Evolutionary conservation across 2,888 invertebrate genomes (phyloP).

Genomic region (Megastigmus dorsalis): DNA sequence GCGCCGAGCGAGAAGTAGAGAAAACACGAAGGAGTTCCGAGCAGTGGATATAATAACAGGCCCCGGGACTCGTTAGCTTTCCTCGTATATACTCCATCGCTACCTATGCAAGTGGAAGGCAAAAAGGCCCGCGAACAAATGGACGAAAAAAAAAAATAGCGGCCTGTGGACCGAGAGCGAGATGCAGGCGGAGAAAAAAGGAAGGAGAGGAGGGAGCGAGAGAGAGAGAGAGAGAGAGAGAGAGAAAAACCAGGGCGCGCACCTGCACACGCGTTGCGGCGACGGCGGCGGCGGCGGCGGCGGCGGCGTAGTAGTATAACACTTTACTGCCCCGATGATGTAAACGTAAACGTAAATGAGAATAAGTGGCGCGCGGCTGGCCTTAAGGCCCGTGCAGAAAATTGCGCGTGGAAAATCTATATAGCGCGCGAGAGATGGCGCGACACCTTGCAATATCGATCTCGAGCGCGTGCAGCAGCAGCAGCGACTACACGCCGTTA

Average conservation of each 20-base stretch:
- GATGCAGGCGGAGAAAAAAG: constrained; percentile 24
- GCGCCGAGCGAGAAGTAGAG: constrained; percentile 49
- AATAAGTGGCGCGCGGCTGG: constrained; percentile 67
- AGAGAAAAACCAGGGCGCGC: constrained; percentile 68
- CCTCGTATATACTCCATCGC: too few relatives aligned
- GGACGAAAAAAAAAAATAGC: too few relatives aligned
- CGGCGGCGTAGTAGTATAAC: constrained; percentile 66
- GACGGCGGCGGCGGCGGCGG: too few relatives aligned
- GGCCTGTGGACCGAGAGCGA: too few relatives aligned
- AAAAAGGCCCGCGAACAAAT: constrained; percentile 62
- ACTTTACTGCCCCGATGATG: constrained; percentile 72
- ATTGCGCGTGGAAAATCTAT: constrained; percentile 62
- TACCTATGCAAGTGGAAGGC: constrained; percentile 58
- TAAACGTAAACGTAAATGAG: constrained; percentile 73
- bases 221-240: constrained; percentile 55
- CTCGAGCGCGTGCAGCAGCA: not conserved
- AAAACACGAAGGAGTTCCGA: constrained; percentile 57
- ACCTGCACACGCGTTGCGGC: too few relatives aligned
- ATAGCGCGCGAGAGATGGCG: constrained; percentile 31
- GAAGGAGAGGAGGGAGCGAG: not conserved
- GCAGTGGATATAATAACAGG: constrained; percentile 72
- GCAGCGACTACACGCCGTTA: too few relatives aligned
- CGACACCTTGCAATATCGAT: constrained; percentile 42
- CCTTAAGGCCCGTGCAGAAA: constrained; percentile 45
- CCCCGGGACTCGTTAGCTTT: constrained; percentile 69